Percentiles rank a stretch among this genome's conserved stretches.
Evolutionary conservation across 1,140 invertebrate species (phyloP).

Genomic region (Phocides pigmalion): DNA sequence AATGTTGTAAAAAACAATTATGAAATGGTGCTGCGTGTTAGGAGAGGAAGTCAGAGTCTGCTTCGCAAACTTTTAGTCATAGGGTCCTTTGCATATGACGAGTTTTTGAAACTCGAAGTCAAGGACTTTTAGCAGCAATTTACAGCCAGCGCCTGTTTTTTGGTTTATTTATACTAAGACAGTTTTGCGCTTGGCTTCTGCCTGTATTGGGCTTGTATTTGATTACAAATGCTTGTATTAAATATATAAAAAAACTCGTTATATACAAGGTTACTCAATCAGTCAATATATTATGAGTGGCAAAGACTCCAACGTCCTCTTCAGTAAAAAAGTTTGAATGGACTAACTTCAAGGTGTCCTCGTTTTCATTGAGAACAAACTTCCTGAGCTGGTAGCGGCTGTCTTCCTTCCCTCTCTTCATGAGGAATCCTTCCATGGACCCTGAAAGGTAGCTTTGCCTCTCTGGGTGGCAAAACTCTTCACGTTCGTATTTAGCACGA

Average conservation of each 20-base stretch:
- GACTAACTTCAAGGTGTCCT: conserved; percentile 86
- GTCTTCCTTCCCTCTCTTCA: conserved; percentile 95
- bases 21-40: not conserved
- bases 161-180: no score
- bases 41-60: not conserved
- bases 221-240: not conserved
- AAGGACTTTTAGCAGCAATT: not conserved
- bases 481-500: conserved; percentile 93
- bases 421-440: conserved; percentile 93
- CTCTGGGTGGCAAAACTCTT: conserved; percentile 93
- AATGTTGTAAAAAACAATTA: not conserved
- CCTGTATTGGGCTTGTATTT: not conserved
- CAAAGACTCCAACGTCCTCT: conserved; percentile 5
- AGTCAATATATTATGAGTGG: not conserved
- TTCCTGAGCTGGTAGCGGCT: conserved; percentile 91
- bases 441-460: conserved; percentile 90
- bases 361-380: conserved; percentile 91
- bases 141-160: not conserved
- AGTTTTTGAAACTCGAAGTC: not conserved
- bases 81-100: not conserved
- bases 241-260: not conserved
- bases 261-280: no score
- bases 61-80: not conserved
- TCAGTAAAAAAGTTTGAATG: conserved; percentile 20
- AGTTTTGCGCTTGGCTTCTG: not conserved